Base-by-base conservation (phyloP, 2,888 invertebrate species). In the Electrophaes corylata region DNA sequence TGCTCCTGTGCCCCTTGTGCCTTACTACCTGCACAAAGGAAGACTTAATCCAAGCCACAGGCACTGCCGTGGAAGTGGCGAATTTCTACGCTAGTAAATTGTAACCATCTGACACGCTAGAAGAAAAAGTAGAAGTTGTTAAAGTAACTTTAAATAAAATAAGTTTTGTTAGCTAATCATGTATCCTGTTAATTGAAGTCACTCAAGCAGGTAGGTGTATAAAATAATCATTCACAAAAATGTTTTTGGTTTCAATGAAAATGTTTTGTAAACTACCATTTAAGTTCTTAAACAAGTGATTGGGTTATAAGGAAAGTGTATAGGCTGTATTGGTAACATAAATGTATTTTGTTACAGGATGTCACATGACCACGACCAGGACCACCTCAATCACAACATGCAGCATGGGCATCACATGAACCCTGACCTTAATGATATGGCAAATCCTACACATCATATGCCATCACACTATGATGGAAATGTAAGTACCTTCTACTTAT, bases 251-350 rank as follows among this genome's bases (percentile, higher is more conserved):
- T 37, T 56, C 18, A 26, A 45, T 46, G 35, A 40, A 31, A 39
- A 48, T 60, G 51, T 60, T 60, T 47, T 55, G 44, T 55, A 55
- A 60, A 60, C 51, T 51, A n/a, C 39, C 51, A 52, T 55, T 51
- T 37, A 44, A 39, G 16, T 51, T 60, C 29, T 20, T 23, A 60
- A 48, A 48, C 60, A 60, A 29, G 23, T 26, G 11, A 5, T 35
- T 12, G 18, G 18, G 31, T n/a, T 19, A n/a, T 26, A 39, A 6
- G 23, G 33, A 37, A 35, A 20, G 19, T 47, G 37, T 52, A 44
- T 41, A 4, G 20, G 20, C 5, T 29, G 19, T 20, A 31, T 31
- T 16, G 4, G 19, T 43, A 26, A 14, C 40, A 20, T 37, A 11
- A n/a, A 39, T 47, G 20, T 37, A 16, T 51, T 51, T 31, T 49